A percentile compares a stretch with the other conserved stretches of the same genome.
phyloP scores from a whole-genome alignment of 1,140 invertebrate species.

The Teleopsis dalmanni region DNA sequence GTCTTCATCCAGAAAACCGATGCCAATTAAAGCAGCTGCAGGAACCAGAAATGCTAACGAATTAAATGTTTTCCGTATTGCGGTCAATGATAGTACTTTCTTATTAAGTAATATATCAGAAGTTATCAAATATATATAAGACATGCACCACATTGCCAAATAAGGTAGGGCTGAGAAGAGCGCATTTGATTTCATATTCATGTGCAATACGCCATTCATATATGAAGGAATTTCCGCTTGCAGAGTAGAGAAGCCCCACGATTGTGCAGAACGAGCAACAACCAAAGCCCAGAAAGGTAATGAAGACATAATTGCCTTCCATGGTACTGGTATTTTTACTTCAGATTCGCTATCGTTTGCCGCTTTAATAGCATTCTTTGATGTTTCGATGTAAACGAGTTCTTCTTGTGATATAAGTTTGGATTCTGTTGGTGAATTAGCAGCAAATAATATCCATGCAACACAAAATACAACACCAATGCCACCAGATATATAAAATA shows the following conservation, averaged over 20 bases:
- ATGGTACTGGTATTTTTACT: conserved; percentile 50
- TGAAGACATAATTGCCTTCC: conserved; percentile 68
- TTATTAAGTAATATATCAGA: conserved; percentile 56
- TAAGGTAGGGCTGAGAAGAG: conserved; percentile 72
- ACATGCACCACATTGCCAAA: conserved; percentile 60
- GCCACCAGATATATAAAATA: conserved; percentile 69
- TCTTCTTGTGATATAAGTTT: conserved; percentile 55
- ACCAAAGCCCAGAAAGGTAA: conserved; percentile 76
- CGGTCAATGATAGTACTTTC: conserved; percentile 47
- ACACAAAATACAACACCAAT: conserved; percentile 54
- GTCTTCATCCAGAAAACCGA: conserved; percentile 53
- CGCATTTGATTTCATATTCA: conserved; percentile 69
- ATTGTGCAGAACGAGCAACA: conserved; percentile 76
- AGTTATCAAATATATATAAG: conserved; percentile 56
- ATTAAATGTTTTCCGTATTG: conserved; percentile 58
- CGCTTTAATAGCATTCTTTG: conserved; percentile 22
- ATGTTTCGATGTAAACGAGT: conserved; percentile 53
- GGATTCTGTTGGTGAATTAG: conserved; percentile 58
- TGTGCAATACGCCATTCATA: conserved; percentile 71
- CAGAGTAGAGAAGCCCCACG: conserved; percentile 90
- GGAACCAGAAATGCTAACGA: conserved; percentile 54
- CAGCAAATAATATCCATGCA: conserved; percentile 56
- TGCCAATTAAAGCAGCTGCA: conserved; percentile 53
- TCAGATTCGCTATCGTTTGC: conserved; percentile 6
- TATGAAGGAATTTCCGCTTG: conserved; percentile 87